Percentiles rank a stretch among this genome's conserved stretches.
Conservation (phyloP, 2,797 vertebrate genomes). For the Uromys caudimaculatus region DNA sequence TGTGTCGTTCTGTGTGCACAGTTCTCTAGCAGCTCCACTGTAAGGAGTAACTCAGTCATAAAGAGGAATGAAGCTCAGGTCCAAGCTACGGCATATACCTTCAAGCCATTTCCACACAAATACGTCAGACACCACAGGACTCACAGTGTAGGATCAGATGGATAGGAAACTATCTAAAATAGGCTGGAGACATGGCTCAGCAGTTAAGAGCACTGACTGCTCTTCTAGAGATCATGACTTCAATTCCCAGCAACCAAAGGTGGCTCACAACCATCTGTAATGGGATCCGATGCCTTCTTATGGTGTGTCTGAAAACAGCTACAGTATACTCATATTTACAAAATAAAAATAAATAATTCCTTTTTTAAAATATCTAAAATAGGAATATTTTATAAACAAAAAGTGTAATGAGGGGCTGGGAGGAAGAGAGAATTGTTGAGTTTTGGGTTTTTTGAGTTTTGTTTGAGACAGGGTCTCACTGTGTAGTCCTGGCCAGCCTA, state of each 20-base stretch:
- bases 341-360: not conserved
- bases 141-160: not conserved
- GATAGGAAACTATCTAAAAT: constrained; percentile 10
- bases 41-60: not conserved
- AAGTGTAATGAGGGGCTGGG: not conserved
- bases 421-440: not conserved
- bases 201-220: not conserved
- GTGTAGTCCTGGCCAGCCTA: not conserved
- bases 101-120: constrained; percentile 34
- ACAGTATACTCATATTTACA: not conserved
- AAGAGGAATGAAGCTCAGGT: constrained; percentile 31
- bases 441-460: not conserved
- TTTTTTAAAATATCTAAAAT: constrained; percentile 6
- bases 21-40: not conserved
- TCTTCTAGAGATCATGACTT: not conserved
- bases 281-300: not conserved
- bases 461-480: not conserved
- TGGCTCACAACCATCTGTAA: not conserved
- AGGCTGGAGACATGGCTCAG: not conserved
- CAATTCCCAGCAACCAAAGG: not conserved
- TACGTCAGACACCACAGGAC: constrained; percentile 35
- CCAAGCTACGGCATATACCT: not conserved
- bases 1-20: not conserved
- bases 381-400: constrained; percentile 13
- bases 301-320: not conserved